Evolutionary conservation across 1,140 invertebrate genomes (phyloP), one percentile per base, ranked within the genome.

Genomic region (Drosophila azteca): DNA sequence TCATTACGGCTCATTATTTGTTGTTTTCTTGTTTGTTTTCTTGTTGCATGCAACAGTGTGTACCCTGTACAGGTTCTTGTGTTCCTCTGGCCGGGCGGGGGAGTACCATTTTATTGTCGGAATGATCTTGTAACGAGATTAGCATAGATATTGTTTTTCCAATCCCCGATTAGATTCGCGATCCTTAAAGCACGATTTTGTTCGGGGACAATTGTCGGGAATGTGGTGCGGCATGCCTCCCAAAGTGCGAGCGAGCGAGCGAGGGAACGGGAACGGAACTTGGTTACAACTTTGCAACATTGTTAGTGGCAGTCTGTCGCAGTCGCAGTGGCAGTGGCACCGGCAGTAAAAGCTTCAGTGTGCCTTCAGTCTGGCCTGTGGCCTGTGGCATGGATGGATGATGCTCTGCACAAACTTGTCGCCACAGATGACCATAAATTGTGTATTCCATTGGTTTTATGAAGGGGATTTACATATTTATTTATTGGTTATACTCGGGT

Each of bases 111-210:
- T 87, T 87, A 88, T 88, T 87, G 83, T 83, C 83, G 35, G 35
- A 87, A 88, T 88, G 82, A 87, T 87, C 82, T 87, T 87, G 82
- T 87, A 82, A 9, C 70, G 20, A 87, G 82, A 87, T 87, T 87
- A 87, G 82, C 82, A 87, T 87, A 87, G 82, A 87, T 87, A 88
- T 79, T 87, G 82, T 87, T 82, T 87, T 82, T 78, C 80, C 78
- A 68, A 78, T 82, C 88, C 74, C 78, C 80, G 82, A 87, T 87
- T 88, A 87, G 82, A 87, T 87, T 79, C 65, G 70, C 61, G 55
- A 39, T 39, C 35, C 35, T 39, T 39, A 39, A 39, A 41, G 78
- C 82, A 87, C 82, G 82, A 87, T 87, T 87, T 79, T 81, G 62
- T 43, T 54, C 45, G 39, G 45, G 50, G 64, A 60, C 70, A 75